Evolutionary conservation across 2,113 vertebrate species (phyloP).

Genomic region (Lichenostomus cassidix): DNA sequence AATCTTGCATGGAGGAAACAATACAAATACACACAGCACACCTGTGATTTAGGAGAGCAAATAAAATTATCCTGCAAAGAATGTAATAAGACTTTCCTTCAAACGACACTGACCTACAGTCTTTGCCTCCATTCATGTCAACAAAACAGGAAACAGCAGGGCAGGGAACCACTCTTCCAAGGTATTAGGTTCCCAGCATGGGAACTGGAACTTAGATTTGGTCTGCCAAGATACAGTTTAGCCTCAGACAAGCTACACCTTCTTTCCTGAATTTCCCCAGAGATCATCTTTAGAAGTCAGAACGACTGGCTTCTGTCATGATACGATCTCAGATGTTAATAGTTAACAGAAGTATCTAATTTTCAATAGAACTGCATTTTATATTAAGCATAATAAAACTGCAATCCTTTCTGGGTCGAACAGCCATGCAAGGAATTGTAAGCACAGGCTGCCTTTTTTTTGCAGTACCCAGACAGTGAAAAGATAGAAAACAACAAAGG

Average conservation of each 20-base stretch:
- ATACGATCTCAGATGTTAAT: background rate
- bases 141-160: background rate
- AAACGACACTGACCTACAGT: background rate
- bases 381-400: background rate
- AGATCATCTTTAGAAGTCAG: background rate
- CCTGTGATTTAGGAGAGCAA: background rate
- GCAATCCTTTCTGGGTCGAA: background rate
- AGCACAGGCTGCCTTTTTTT: background rate
- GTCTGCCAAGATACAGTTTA: background rate
- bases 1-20: background rate
- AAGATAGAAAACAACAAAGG: background rate
- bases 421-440: background rate
- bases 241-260: background rate
- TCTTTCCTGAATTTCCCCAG: background rate
- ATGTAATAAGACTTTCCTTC: background rate
- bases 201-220: background rate
- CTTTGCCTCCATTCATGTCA: background rate
- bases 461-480: background rate
- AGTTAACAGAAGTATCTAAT: background rate
- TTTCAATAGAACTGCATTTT: background rate
- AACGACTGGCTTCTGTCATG: background rate
- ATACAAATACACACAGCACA: background rate
- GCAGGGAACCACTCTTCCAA: background rate
- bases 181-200: background rate
- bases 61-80: background rate